phyloP scores from a whole-genome alignment of 2,888 invertebrate species.

The Teleiodes luculella region DNA sequence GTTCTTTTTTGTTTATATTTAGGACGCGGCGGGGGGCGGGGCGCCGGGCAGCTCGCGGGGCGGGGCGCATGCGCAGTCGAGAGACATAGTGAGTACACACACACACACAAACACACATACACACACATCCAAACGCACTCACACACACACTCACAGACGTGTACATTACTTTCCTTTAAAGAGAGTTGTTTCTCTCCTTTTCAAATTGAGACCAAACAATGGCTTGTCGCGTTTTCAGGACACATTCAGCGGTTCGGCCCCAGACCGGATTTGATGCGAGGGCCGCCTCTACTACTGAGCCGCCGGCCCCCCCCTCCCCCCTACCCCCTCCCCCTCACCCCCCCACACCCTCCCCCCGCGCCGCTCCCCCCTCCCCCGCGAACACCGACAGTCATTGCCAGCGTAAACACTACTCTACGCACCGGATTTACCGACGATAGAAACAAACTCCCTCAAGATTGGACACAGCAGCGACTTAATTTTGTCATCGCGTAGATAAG shows the following conservation, averaged over 20 bases:
- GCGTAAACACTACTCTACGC: neutral
- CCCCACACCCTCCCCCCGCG: no score
- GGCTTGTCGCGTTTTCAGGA: slow-evolving; percentile 44
- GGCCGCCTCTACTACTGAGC: slow-evolving; percentile 39
- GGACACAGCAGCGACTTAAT: no score
- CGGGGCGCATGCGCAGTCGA: slow-evolving; percentile 32
- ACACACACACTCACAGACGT: neutral
- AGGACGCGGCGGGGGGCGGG: slow-evolving; percentile 17
- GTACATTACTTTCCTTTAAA: no score
- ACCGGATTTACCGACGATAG: neutral
- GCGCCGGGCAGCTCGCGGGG: slow-evolving; percentile 28
- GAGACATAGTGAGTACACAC: slow-evolving; percentile 46
- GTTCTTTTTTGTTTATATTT: no score
- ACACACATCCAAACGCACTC: neutral
- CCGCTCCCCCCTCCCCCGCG: slow-evolving; percentile 14
- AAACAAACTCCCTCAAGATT: no score
- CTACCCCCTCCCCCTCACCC: slow-evolving; percentile 17
- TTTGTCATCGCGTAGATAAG: no score
- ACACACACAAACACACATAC: neutral
- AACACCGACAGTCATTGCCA: neutral
- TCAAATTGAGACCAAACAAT: neutral
- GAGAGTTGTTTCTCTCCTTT: no score
- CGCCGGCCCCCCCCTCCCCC: slow-evolving; percentile 30
- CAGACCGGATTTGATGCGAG: slow-evolving; percentile 69
- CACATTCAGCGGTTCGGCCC: slow-evolving; percentile 55